A percentile compares a stretch with the other conserved stretches of the same genome.
Evolutionary conservation across 2,113 vertebrate species (phyloP).

Genomic region (Spheniscus mendiculus): DNA sequence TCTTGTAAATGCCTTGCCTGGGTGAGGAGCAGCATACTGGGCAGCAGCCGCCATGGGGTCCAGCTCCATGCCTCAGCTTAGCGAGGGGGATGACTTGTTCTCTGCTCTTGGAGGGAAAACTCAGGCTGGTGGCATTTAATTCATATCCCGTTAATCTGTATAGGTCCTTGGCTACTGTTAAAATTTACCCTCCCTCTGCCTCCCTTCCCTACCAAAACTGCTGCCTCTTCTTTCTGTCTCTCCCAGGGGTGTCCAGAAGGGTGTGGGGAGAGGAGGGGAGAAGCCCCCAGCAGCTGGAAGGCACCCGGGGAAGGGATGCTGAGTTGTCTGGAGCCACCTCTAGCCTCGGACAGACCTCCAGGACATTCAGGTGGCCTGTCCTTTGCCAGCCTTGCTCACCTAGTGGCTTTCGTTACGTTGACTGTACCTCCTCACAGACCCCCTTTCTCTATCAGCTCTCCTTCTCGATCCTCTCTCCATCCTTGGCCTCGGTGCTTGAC

Average conservation of each 20-base stretch:
- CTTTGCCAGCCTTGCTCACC: background rate
- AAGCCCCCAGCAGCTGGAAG: background rate
- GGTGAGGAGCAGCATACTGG: background rate
- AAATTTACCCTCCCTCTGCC: background rate
- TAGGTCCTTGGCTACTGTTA: background rate
- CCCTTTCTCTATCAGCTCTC: background rate
- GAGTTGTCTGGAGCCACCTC: background rate
- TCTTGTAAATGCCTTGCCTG: background rate
- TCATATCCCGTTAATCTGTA: background rate
- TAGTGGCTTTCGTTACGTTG: background rate
- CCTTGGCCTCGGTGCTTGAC: background rate
- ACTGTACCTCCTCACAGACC: background rate
- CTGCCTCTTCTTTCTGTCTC: background rate
- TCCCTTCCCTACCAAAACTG: background rate
- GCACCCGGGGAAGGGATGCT: background rate
- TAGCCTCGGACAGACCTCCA: background rate
- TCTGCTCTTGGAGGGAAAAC: background rate
- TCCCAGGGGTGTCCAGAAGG: background rate
- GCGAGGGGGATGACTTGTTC: background rate
- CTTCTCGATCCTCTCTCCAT: background rate
- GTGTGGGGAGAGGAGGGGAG: background rate
- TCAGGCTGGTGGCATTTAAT: background rate
- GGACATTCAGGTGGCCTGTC: background rate
- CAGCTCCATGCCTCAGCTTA: background rate
- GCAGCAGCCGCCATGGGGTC: fast-evolving